Base-by-base conservation (phyloP, 2,797 vertebrate species). In the Lemur catta region DNA sequence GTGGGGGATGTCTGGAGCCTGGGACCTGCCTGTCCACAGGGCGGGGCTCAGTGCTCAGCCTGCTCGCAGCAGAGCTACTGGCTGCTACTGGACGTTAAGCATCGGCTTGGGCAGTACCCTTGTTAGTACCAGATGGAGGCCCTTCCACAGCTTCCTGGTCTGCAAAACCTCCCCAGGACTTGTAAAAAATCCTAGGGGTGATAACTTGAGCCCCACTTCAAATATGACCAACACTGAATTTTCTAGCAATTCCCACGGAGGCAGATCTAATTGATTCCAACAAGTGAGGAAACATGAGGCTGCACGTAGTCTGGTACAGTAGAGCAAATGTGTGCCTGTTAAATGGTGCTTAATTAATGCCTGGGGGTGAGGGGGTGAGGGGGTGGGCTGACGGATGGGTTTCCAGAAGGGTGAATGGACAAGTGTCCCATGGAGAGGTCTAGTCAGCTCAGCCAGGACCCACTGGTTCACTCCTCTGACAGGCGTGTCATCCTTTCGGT, bases 401-500 rank as follows among this genome's bases (percentile, higher is more conserved):
- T 91, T 48, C 41, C 63, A 71, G 67, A 74, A 71, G 11, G 30
- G 26, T 63, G 6, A 63, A 33, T 48, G 12, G 52, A 81, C 11
- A 30, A 20, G 35, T 30, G 20, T 13, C 55, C 18, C 18, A 0
- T 41, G 35, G 5, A 43, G 43, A 33, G 30, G 87, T 11, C 74
- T 35, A 65, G 15, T n/a, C 26, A 63, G 26, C 26, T 30, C 18
- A 26, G 9, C 35, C 14, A 33, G 13, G 4, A 4, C 9, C 12
- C n/a, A 50, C 18, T 0, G 7, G 24, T 35, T 24, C 41, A 41
- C 26, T 33, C 26, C 13, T 50, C 79, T 38, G 72, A 75, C 2
- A 4, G 11, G 18, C 46, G 30, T 35, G 4, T 28, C 1, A 0
- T 26, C 30, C 33, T 48, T 52, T 52, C 17, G 4, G 33, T 48